Base-by-base conservation (phyloP, 2,888 invertebrate genomes). In the Aphrophora alni region DNA sequence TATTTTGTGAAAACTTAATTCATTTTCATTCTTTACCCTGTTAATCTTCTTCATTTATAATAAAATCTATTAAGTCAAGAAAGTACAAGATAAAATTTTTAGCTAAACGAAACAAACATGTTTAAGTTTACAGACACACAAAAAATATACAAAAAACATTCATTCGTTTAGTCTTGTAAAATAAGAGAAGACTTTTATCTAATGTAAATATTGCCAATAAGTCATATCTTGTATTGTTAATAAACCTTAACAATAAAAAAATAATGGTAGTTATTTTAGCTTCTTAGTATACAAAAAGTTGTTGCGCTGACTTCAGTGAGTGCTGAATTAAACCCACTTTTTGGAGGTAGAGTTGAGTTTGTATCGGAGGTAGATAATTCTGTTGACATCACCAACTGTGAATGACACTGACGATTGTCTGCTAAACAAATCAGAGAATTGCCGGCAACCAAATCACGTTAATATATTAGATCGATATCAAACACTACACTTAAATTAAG, bases 271-370 rank as follows among this genome's bases (percentile, higher is more conserved):
- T 78, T 75, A 59, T 78, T 70, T 81, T 28, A 69, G 27, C 78
- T 44, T 71, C n/a, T 77, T 12, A 77, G 38, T 59, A 78, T 78
- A 81, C 75, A 78, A 78, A 81, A 78, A 75, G 75, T 76, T 69
- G 28, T 76, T 59, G 59, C 21, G 59, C 59, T 59, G 59, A 59
- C 59, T 59, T n/a, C 59, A 59, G 59, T 59, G 21, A 59, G 59
- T 59, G 10, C 21, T 59, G 21, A n/a, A 59, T 21, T 59, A n/a
- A 51, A 77, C 33, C 38, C 24, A 75, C 75, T 44, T 25, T 44
- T 44, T 44, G 44, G 81, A 81, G 81, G 81, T 81, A 81, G 81
- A 81, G 78, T 68, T 75, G 78, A 81, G 71, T 81, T 28, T 77
- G 38, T 81, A 51, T 71, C 51, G 75, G 81, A 81, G 81, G 81